phyloP scores from a whole-genome alignment of 2,797 vertebrate species.

The Lindbergichthys nudifrons region DNA sequence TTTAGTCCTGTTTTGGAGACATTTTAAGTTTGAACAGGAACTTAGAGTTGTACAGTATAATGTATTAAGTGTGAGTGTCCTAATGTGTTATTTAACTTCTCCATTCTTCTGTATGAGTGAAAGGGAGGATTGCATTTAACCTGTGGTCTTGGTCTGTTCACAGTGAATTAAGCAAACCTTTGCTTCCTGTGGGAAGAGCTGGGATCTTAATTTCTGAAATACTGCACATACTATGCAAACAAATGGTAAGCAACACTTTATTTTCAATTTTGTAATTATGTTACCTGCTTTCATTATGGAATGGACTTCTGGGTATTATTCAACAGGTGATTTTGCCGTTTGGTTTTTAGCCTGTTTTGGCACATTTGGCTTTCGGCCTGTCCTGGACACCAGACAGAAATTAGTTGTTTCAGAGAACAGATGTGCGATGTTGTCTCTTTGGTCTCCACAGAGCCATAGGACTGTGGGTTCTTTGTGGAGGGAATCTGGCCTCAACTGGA shows the following conservation, averaged over 20 bases:
- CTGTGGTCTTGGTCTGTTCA: slow-evolving; percentile 70
- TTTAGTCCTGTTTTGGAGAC: neutral
- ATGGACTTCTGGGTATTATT: neutral
- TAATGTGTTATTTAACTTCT: neutral
- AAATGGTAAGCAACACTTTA: slow-evolving; percentile 89
- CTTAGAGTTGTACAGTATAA: neutral
- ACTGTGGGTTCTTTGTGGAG: slow-evolving; percentile 95
- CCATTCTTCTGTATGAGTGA: neutral
- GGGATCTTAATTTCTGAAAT: slow-evolving; percentile 96
- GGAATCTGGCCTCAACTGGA: slow-evolving; percentile 93
- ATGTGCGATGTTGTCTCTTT: slow-evolving; percentile 2
- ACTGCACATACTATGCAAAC: slow-evolving; percentile 99
- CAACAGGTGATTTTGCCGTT: neutral
- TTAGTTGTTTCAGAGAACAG: neutral
- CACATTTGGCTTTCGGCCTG: neutral
- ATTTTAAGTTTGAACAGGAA: neutral
- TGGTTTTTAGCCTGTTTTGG: neutral
- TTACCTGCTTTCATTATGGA: neutral
- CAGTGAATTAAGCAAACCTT: slow-evolving; percentile 98
- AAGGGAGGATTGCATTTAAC: slow-evolving; percentile 1
- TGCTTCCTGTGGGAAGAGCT: slow-evolving; percentile 97
- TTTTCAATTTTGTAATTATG: neutral
- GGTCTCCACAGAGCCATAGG: slow-evolving; percentile 93
- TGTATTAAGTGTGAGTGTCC: neutral
- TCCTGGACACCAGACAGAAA: neutral